Base-by-base conservation (phyloP, 1,140 invertebrate species). In the Macrostomum lignano region DNA sequence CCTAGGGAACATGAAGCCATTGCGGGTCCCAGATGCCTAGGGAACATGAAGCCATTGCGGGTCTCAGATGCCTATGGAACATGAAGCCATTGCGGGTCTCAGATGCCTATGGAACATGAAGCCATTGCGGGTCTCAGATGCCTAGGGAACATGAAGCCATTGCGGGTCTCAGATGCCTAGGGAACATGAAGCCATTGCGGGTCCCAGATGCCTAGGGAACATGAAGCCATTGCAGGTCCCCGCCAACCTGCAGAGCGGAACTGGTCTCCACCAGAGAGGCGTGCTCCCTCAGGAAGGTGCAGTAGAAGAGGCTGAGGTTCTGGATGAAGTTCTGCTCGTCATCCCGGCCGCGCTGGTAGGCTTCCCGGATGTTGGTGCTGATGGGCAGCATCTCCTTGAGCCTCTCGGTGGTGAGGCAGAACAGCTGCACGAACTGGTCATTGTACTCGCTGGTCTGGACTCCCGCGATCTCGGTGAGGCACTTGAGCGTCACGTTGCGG, bases 251-350 rank as follows among this genome's bases (percentile, higher is more conserved):
- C 7, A 50, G 33, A 19, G 53, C 52, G 14, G 33, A 28, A 37
- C 52, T 54, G 24, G 46, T 48, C 36, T 59, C 82, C 29, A 86
- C 71, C 21, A 88, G 61, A 37, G 65, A 64, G 14, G 74, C 77
- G 61, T 93, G 84, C 43, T 93, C 82, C 61, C 93, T 93, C 1
- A 98, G 61, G 51, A 75, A 94, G 39, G 82, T 88, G 52, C 79
- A 88, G 15, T 96, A 62, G 55, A 98, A 96, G 56, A 96, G 69
- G 35, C 84, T 81, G 37, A 99, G 62, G 58, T 96, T 96, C 48
- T 94, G 84, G 35, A 99, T 91, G 48, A 98, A 94, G 47, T 88
- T 86, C 58, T 98, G 91, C 51, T 98, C 86, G 49, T 82, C 74
- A 59, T 94, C 84, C 48, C 69, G 66, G 17, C 86, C 86, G 40